Evolutionary conservation across 2,888 invertebrate species (phyloP).

Genomic region (Fabriciana adippe): DNA sequence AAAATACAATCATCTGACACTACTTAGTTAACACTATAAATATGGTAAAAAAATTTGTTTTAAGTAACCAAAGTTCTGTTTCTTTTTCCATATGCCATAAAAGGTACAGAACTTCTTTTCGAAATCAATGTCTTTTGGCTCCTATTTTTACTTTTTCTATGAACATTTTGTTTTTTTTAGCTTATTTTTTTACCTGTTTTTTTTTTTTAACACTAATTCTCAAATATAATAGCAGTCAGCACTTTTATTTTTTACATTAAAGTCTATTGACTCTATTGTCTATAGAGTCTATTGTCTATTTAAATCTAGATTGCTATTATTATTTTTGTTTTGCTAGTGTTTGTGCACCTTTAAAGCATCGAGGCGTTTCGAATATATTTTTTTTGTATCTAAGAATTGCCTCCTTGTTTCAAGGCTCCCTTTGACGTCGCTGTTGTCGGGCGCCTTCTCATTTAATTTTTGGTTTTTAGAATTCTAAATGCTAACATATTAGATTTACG

Average conservation of each 20-base stretch:
- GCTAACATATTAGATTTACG: conserved; percentile 56
- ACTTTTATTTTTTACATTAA: conserved; percentile 18
- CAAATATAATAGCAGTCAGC: conserved; percentile 31
- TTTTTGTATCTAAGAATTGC: conserved; percentile 38
- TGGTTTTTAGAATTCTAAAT: conserved; percentile 42
- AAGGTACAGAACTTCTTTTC: conserved; percentile 33
- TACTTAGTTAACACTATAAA: conserved; percentile 66
- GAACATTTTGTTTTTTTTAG: conserved; percentile 64
- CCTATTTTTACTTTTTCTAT: conserved; percentile 36
- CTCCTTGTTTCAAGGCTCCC: conserved; percentile 53
- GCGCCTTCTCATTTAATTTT: conserved; percentile 53
- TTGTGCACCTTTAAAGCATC: conserved; percentile 44
- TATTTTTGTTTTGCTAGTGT: conserved; percentile 43
- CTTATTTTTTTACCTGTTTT: conserved; percentile 73
- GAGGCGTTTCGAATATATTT: conserved; percentile 35
- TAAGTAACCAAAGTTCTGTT: conserved; percentile 55
- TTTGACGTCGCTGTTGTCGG: conserved; percentile 52
- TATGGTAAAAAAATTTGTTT: conserved; percentile 71
- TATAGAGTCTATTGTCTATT: no score
- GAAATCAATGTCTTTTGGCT: conserved; percentile 33
- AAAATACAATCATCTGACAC: conserved; percentile 51
- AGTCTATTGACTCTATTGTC: not conserved
- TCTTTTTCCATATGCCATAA: conserved; percentile 34
- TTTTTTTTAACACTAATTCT: conserved; percentile 51
- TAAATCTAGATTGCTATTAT: conserved; percentile 35